Conservation (phyloP, 2,797 vertebrate genomes). For the Artibeus lituratus region DNA sequence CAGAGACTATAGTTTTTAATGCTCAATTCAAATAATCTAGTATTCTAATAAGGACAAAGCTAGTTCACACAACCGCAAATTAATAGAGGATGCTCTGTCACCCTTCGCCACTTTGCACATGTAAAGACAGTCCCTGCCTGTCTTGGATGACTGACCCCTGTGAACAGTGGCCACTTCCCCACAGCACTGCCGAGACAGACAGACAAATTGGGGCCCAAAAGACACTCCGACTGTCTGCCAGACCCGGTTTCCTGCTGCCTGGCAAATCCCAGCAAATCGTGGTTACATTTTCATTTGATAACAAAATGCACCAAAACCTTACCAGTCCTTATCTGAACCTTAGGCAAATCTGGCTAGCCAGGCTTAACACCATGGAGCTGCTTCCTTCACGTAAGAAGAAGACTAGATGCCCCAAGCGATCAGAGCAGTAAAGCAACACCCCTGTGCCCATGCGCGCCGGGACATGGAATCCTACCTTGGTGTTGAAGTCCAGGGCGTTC, state of each 20-base stretch:
- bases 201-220: conserved; percentile 77
- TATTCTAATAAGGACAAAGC: conserved; percentile 21
- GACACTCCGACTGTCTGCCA: conserved; percentile 76
- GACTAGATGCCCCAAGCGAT: not conserved
- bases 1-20: conserved; percentile 1
- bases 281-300: not conserved
- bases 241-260: conserved; percentile 86
- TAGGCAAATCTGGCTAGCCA: not conserved
- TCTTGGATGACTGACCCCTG: conserved; percentile 79
- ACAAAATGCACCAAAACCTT: not conserved
- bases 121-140: conserved; percentile 66
- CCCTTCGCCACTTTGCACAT: conserved; percentile 52
- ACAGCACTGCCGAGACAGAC: conserved; percentile 83
- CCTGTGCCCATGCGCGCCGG: accelerated
- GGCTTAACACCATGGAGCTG: accelerated
- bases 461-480: conserved; percentile 79
- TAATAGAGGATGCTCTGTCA: conserved; percentile 25
- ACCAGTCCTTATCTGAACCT: not conserved
- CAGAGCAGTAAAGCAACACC: not conserved
- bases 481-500: conserved; percentile 96
- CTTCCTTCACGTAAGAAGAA: conserved; percentile 4
- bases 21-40: not conserved
- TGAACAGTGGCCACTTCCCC: conserved; percentile 84
- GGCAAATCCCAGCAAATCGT: conserved; percentile 32
- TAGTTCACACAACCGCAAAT: conserved; percentile 27